Percentiles rank a stretch among this genome's conserved stretches.
Evolutionary conservation across 2,113 vertebrate species (phyloP).

Genomic region (Xiphias gladius): DNA sequence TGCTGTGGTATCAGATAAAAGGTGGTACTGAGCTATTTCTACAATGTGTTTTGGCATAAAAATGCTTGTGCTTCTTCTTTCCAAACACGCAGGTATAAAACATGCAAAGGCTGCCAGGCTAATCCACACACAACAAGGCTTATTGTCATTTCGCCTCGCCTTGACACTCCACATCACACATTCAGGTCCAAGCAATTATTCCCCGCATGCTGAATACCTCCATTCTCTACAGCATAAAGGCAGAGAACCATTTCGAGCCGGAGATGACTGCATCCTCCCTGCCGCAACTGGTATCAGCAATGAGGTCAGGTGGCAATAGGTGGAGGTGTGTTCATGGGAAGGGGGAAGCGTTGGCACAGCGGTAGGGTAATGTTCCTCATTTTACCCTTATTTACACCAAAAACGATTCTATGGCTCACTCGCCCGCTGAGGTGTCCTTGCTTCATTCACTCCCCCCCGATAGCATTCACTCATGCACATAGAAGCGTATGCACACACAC

Average conservation of each 20-base stretch:
- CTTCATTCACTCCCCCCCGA: slow-evolving; percentile 45
- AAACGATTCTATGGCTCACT: slow-evolving; percentile 53
- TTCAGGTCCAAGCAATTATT: slow-evolving; percentile 49
- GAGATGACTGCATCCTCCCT: slow-evolving; percentile 39
- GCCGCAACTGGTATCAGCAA: slow-evolving; percentile 31
- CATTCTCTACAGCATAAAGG: slow-evolving; percentile 26
- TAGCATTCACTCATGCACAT: slow-evolving; percentile 24
- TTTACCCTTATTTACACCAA: slow-evolving; percentile 71
- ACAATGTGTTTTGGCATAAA: no score
- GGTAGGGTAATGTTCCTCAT: slow-evolving; percentile 68
- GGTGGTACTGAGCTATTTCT: not conserved
- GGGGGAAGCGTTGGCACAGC: slow-evolving; percentile 41
- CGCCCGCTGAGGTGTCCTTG: slow-evolving; percentile 54
- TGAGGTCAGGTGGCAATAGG: slow-evolving; percentile 54
- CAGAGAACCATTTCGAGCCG: slow-evolving; percentile 33
- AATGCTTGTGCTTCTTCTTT: not conserved
- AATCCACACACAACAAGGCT: slow-evolving; percentile 15
- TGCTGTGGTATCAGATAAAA: not conserved
- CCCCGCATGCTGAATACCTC: slow-evolving; percentile 44
- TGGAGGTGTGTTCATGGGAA: slow-evolving; percentile 36
- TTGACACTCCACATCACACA: slow-evolving; percentile 39
- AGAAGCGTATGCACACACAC: not conserved
- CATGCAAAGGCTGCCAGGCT: slow-evolving; percentile 11
- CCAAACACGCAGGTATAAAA: slow-evolving; percentile 8
- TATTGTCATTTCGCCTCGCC: slow-evolving; percentile 44